These are phyloP conservation scores for Xiphydria camelus DNA, from an alignment of 2,888 invertebrate species.

Conservation along the genomic window DNA sequence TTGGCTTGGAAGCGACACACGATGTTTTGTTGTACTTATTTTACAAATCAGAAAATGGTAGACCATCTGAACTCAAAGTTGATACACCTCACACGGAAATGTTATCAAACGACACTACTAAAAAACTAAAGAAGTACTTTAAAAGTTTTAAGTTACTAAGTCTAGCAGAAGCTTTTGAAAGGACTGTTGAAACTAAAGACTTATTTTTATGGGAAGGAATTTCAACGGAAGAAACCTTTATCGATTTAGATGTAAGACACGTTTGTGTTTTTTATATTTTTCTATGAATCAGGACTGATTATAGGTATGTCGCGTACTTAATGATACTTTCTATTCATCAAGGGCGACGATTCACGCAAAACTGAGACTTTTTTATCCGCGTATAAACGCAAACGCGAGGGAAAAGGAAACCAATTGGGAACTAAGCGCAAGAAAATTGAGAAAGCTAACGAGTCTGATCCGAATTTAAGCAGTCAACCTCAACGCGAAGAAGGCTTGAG, in stretches of 20 bases:
- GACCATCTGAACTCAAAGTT: conserved; percentile 15
- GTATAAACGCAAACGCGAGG: not conserved
- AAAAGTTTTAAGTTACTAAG: conserved; percentile 8
- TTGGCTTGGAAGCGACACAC: not conserved
- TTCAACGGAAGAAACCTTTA: not conserved
- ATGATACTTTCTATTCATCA: not conserved
- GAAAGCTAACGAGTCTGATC: not conserved
- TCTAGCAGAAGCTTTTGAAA: conserved; percentile 7
- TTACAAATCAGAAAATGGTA: conserved; percentile 18
- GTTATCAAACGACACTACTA: not conserved
- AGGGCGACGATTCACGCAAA: not conserved
- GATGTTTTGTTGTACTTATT: conserved; percentile 16
- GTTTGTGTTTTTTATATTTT: not conserved
- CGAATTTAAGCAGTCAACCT: not conserved
- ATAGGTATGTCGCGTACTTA: not conserved
- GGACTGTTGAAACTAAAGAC: not conserved
- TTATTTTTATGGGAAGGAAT: not conserved
- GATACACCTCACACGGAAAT: conserved; percentile 7
- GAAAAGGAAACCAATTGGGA: not conserved
- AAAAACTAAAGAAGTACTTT: conserved; percentile 13
- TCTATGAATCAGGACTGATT: not conserved
- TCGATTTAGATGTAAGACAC: conserved; percentile 3
- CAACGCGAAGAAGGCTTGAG: not conserved
- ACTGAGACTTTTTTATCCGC: no score
- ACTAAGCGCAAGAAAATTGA: not conserved